These are phyloP conservation scores for Cavia aperea DNA, from an alignment of 2,113 vertebrate species.

Conservation along the genomic window DNA sequence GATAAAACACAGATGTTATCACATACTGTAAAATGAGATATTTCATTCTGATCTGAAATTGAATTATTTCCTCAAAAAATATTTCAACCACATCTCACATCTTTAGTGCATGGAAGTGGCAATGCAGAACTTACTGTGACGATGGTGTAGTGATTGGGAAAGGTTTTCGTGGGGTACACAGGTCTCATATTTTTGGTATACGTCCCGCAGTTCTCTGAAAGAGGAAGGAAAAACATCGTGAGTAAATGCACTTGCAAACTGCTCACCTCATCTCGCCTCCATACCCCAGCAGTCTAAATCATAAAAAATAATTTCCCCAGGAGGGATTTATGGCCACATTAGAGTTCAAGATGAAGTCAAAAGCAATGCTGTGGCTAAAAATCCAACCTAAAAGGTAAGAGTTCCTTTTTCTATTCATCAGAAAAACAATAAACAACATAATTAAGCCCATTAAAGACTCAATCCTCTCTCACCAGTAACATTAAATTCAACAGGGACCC, in stretches of 20 bases:
- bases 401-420: background rate
- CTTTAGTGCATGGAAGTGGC: background rate
- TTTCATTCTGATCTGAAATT: background rate
- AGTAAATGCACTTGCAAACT: conserved; percentile 13
- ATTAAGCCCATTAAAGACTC: conserved; percentile 17
- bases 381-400: background rate
- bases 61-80: background rate
- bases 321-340: background rate
- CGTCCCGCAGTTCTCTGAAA: conserved; percentile 85
- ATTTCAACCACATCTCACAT: background rate
- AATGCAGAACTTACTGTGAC: conserved; percentile 86
- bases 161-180: conserved; percentile 96
- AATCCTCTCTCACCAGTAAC: background rate
- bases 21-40: background rate
- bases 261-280: background rate
- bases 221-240: conserved; percentile 38
- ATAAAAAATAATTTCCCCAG: background rate
- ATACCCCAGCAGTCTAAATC: background rate
- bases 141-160: conserved; percentile 97
- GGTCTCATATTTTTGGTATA: conserved; percentile 85
- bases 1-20: conserved; percentile 4
- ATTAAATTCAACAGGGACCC: background rate
- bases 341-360: conserved; percentile 23
- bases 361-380: background rate
- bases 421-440: conserved; percentile 25